A percentile compares a stretch with the other conserved stretches of the same genome.
These are phyloP conservation scores for Gasterosteus nipponicus DNA, from an alignment of 2,113 vertebrate genomes.

Conservation along the genomic window DNA sequence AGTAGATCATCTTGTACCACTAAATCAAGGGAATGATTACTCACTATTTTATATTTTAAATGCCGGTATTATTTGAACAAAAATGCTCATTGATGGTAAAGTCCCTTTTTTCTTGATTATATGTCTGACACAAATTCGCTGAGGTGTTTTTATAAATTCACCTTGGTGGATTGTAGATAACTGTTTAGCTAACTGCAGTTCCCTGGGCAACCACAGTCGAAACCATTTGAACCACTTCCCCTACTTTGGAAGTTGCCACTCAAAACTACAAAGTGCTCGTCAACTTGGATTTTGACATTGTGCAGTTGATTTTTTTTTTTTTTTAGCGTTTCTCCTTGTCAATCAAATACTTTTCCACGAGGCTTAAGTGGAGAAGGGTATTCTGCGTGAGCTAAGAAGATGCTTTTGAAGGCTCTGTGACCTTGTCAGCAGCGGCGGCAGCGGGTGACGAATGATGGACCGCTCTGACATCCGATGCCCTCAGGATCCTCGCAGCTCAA, in stretches of 20 bases:
- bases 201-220: neutral
- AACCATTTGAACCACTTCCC: neutral
- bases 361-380: slow-evolving; percentile 46
- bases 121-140: neutral
- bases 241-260: neutral
- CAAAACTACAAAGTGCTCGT: neutral
- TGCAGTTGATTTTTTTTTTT: slow-evolving; percentile 23
- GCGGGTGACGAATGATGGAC: slow-evolving; percentile 56
- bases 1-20: neutral
- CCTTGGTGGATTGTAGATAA: neutral
- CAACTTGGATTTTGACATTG: slow-evolving; percentile 18
- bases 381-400: slow-evolving; percentile 38
- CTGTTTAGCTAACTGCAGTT: neutral
- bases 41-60: neutral
- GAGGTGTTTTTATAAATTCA: neutral
- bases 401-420: slow-evolving; percentile 61
- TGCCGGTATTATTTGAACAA: too few species aligned
- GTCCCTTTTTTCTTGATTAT: neutral
- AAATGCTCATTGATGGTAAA: neutral
- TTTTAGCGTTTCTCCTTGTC: slow-evolving; percentile 37
- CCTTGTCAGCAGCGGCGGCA: slow-evolving; percentile 66
- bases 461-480: slow-evolving; percentile 51
- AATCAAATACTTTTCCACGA: slow-evolving; percentile 29
- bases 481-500: slow-evolving; percentile 56
- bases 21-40: neutral